phyloP scores from a whole-genome alignment of 2,888 invertebrate species.

The Eulithis testata region DNA sequence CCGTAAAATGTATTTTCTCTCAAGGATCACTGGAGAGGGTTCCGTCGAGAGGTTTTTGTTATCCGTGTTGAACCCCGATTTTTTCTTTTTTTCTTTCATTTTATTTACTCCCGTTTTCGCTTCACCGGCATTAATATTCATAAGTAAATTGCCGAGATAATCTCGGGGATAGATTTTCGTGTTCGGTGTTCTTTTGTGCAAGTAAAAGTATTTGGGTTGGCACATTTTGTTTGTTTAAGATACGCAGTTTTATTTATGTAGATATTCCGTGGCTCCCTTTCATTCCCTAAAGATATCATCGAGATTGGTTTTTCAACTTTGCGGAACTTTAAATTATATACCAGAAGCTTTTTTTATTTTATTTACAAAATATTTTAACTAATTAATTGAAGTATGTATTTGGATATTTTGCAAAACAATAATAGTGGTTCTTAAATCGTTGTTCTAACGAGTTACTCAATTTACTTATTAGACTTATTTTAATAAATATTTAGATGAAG shows the following conservation, averaged over 20 bases:
- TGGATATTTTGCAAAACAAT: too few species aligned
- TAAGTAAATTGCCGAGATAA: constrained; percentile 80
- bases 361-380: too few species aligned
- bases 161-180: constrained; percentile 44
- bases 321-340: background rate
- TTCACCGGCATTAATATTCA: constrained; percentile 79
- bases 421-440: too few species aligned
- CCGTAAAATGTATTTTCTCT: constrained; percentile 80
- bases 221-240: constrained; percentile 25
- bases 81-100: constrained; percentile 39
- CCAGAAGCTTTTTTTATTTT: background rate
- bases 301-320: constrained; percentile 34
- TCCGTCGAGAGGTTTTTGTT: constrained; percentile 63
- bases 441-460: too few species aligned
- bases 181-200: constrained; percentile 39
- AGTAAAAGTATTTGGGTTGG: constrained; percentile 29
- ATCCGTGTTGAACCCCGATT: constrained; percentile 61
- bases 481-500: too few species aligned
- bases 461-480: too few species aligned
- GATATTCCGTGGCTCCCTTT: constrained; percentile 17
- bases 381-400: too few species aligned
- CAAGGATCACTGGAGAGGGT: constrained; percentile 52
- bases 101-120: constrained; percentile 57
- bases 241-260: constrained; percentile 27
- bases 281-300: constrained; percentile 30